Percentiles rank a stretch among this genome's conserved stretches.
Evolutionary conservation across 2,113 vertebrate species (phyloP).

Genomic region (Regulus satrapa): DNA sequence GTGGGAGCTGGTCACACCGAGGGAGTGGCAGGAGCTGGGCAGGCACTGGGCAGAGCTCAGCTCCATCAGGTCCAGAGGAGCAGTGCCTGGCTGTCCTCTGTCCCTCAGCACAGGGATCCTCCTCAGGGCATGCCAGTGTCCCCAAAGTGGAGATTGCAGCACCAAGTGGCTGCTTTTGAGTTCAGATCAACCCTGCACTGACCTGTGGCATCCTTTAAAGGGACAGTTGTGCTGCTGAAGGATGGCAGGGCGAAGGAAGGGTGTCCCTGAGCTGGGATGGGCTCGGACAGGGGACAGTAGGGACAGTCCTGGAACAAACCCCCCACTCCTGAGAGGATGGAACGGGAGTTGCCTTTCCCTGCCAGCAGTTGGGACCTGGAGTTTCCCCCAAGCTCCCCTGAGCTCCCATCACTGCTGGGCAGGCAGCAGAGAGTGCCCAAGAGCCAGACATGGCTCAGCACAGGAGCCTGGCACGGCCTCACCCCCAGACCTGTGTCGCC

Average conservation of each 20-base stretch:
- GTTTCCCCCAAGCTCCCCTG: background rate
- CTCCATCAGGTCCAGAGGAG: background rate
- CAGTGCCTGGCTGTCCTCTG: background rate
- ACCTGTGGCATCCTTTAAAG: background rate
- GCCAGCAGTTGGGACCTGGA: rapidly evolving
- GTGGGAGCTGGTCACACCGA: background rate
- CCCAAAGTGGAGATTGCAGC: background rate
- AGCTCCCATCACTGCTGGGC: background rate
- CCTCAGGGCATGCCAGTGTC: background rate
- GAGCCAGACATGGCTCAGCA: background rate
- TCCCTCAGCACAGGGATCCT: background rate
- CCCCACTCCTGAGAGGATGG: background rate
- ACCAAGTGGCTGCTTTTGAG: background rate
- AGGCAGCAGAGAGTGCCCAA: background rate
- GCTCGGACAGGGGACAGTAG: background rate
- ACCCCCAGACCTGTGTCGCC: background rate
- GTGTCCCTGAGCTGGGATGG: background rate
- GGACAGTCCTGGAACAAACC: background rate
- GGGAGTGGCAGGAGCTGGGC: background rate
- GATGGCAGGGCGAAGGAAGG: background rate
- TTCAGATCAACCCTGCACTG: background rate
- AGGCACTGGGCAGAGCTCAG: background rate
- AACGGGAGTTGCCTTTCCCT: background rate
- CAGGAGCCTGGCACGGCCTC: background rate
- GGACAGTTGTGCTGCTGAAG: background rate